Base-by-base conservation (phyloP, 2,888 invertebrate species). In the Acrobasis repandana region DNA sequence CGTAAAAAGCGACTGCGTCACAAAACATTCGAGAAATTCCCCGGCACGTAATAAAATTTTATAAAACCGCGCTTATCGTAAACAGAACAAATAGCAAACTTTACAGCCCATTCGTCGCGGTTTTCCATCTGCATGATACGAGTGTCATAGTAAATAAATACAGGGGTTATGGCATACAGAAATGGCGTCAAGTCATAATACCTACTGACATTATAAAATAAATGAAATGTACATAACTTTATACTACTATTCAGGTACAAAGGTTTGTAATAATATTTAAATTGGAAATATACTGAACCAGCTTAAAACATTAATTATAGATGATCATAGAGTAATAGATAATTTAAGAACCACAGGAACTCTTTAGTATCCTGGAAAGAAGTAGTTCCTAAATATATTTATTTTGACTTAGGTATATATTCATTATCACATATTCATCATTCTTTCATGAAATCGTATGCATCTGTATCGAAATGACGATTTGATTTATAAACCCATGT, bases 21-120 rank as follows among this genome's bases (percentile, higher is more conserved):
- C 69, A 70, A 70, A 70, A 72, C 76, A 75, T 74, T 71, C 75
- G 69, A 75, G 68, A 79, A 77, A 83, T 84, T 78, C 79, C 80
- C 68, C 68, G 73, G 71, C 77, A 74, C 67, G 76, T 81, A 77
- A 84, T 89, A 88, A 89, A 88, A 82, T 83, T 85, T 80, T 86
- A 85, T 85, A 88, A 89, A 89, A 86, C 83, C 82, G 76, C 82
- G 82, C 83, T 86, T 88, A 90, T 90, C 88, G 89, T 89, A 88
- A 88, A 90, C 86, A 85, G 85, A 90, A 89, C 86, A 86, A 88
- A 90, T 88, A 87, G 84, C 85, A 72, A 80, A 80, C 67, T 90
- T 91, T 90, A 91, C 85, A 88, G 87, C 78, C 85, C 79, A 83
- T 85, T 82, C 83, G 84, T 86, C 83, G 83, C 83, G 85, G 78